phyloP scores from a whole-genome alignment of 2,797 vertebrate genomes.

The Cynopterus sphinx region DNA sequence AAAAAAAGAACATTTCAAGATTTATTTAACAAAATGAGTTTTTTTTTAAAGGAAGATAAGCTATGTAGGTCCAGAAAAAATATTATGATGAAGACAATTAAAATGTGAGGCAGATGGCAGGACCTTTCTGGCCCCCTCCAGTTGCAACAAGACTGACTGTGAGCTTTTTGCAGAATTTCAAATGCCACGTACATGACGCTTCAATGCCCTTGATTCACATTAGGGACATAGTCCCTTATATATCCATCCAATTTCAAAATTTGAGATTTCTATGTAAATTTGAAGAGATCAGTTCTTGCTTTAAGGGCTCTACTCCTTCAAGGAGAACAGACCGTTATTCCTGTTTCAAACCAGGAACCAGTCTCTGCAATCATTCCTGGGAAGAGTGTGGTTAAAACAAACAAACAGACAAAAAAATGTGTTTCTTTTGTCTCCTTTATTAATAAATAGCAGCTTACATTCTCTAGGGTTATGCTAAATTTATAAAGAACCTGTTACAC shows the following conservation, averaged over 20 bases:
- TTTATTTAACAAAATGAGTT: background rate
- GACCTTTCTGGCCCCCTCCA: background rate
- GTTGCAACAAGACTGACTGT: background rate
- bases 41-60: background rate
- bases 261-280: slow-evolving; percentile 22
- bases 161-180: background rate
- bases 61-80: background rate
- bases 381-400: background rate
- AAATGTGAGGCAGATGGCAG: slow-evolving; percentile 13
- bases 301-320: background rate
- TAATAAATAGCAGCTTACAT: slow-evolving; percentile 66
- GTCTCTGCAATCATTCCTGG: background rate
- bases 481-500: slow-evolving; percentile 57
- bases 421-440: background rate
- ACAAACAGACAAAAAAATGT: background rate
- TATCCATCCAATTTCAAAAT: slow-evolving; percentile 23
- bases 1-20: background rate
- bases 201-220: slow-evolving; percentile 5
- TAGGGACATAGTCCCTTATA: background rate
- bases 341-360: background rate
- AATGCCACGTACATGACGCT: background rate
- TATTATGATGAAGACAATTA: slow-evolving; percentile 18
- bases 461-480: slow-evolving; percentile 64
- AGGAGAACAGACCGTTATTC: background rate
- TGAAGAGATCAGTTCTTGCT: background rate